Evolutionary conservation across 2,888 invertebrate species (phyloP).

Genomic region (Perdita meconis): DNA sequence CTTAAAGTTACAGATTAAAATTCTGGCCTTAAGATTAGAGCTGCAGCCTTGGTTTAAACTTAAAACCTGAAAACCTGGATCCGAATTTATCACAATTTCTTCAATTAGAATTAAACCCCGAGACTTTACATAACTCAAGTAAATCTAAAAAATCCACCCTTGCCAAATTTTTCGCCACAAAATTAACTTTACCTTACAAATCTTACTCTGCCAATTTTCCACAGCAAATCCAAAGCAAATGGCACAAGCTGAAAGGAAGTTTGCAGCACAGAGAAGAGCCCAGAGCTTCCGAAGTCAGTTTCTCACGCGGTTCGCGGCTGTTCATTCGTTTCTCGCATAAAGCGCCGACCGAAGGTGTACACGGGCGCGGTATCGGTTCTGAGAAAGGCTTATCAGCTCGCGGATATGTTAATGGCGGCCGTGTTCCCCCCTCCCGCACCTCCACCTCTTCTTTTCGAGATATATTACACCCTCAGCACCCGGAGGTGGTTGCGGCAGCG

Average conservation of each 20-base stretch:
- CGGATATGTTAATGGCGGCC: constrained; percentile 84
- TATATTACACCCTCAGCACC: constrained; percentile 79
- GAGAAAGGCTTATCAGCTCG: constrained; percentile 83
- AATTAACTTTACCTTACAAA: too few species aligned
- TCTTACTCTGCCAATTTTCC: too few species aligned
- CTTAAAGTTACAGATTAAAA: too few species aligned
- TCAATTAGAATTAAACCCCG: too few species aligned
- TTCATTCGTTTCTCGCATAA: constrained; percentile 71
- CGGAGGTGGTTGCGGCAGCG: constrained; percentile 67
- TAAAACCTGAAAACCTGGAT: too few species aligned
- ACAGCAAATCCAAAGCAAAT: not conserved
- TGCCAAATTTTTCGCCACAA: too few species aligned
- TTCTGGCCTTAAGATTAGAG: too few species aligned
- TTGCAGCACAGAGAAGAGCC: constrained; percentile 38
- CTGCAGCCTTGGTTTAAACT: too few species aligned
- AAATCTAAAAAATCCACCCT: too few species aligned
- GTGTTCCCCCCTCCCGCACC: constrained; percentile 74
- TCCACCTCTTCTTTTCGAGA: constrained; percentile 72
- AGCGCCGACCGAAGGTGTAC: constrained; percentile 67
- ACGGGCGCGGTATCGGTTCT: constrained; percentile 82
- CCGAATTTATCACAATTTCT: too few species aligned
- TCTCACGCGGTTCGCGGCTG: constrained; percentile 54
- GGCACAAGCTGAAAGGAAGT: constrained; percentile 21
- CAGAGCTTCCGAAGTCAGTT: constrained; percentile 61
- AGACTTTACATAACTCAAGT: too few species aligned